A percentile compares a stretch with the other conserved stretches of the same genome.
Evolutionary conservation across 2,888 invertebrate species (phyloP).

Genomic region (Lissonota sp.): DNA sequence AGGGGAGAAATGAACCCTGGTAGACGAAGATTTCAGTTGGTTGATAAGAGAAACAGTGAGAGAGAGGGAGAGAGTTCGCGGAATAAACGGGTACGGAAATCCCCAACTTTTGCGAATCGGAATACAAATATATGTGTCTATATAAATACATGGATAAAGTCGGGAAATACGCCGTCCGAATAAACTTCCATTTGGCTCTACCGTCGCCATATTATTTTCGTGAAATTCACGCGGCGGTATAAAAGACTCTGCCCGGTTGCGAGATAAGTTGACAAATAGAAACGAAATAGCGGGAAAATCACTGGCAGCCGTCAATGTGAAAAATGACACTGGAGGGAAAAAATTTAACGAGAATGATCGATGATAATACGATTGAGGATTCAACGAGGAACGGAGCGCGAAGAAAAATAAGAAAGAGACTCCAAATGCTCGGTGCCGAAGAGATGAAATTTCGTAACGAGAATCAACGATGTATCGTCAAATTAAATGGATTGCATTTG

Average conservation of each 20-base stretch:
- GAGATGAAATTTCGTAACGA: conserved; percentile 66
- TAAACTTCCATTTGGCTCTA: no score
- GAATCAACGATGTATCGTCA: conserved; percentile 67
- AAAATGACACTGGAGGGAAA: conserved; percentile 31
- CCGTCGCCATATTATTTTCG: no score
- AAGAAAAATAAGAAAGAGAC: conserved; percentile 49
- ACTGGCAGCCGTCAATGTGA: not conserved
- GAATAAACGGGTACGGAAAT: conserved; percentile 51
- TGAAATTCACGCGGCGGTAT: conserved; percentile 1
- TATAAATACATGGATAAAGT: no score
- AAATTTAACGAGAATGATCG: conserved; percentile 8
- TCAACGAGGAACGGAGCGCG: not conserved
- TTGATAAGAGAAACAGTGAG: conserved; percentile 19
- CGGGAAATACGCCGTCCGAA: no score
- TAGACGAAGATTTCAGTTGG: conserved; percentile 28
- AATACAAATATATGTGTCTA: not conserved
- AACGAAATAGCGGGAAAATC: conserved; percentile 1
- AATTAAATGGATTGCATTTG: conserved; percentile 61
- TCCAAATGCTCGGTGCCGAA: conserved; percentile 66
- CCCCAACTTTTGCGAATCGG: conserved; percentile 18
- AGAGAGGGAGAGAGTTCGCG: conserved; percentile 3
- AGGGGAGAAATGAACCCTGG: conserved; percentile 49
- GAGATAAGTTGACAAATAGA: conserved; percentile 36
- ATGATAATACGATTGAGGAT: not conserved
- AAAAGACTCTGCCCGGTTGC: conserved; percentile 34